Conservation (phyloP, 2,113 vertebrate species). For the Nannospalax galili region DNA sequence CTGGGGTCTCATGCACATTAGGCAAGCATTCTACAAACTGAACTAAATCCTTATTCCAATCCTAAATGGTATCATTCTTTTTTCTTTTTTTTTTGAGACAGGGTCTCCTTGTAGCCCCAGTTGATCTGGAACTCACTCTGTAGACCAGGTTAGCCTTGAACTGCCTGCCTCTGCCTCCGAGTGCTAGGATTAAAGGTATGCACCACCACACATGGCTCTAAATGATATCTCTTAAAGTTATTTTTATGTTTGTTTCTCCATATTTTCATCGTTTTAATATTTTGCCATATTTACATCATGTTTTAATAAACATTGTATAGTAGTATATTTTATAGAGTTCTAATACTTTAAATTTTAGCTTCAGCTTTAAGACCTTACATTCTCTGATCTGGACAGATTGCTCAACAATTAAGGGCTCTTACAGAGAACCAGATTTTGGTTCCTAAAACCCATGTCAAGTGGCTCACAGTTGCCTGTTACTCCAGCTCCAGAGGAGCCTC, state of each 20-base stretch:
- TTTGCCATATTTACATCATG: conserved; percentile 30
- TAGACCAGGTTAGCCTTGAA: too few species aligned
- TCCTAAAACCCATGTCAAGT: not conserved
- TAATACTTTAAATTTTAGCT: conserved; percentile 46
- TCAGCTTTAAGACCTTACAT: conserved; percentile 51
- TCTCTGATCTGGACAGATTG: not conserved
- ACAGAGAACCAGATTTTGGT: not conserved
- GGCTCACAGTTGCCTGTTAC: not conserved
- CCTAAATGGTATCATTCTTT: not conserved
- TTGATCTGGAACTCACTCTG: too few species aligned
- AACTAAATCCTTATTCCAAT: not conserved
- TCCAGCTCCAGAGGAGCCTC: not conserved
- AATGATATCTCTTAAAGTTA: not conserved
- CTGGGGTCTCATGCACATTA: too few species aligned
- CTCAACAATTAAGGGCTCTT: not conserved
- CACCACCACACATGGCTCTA: too few species aligned
- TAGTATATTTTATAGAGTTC: not conserved
- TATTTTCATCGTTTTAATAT: conserved; percentile 5
- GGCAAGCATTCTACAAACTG: not conserved
- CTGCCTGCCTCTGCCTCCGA: too few species aligned
- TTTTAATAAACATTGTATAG: conserved; percentile 47
- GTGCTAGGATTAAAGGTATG: too few species aligned
- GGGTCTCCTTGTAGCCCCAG: too few species aligned
- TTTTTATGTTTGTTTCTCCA: conserved; percentile 41
- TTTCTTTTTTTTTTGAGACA: too few species aligned